Base-by-base conservation (phyloP, 2,888 invertebrate genomes). In the Apoda limacodes region DNA sequence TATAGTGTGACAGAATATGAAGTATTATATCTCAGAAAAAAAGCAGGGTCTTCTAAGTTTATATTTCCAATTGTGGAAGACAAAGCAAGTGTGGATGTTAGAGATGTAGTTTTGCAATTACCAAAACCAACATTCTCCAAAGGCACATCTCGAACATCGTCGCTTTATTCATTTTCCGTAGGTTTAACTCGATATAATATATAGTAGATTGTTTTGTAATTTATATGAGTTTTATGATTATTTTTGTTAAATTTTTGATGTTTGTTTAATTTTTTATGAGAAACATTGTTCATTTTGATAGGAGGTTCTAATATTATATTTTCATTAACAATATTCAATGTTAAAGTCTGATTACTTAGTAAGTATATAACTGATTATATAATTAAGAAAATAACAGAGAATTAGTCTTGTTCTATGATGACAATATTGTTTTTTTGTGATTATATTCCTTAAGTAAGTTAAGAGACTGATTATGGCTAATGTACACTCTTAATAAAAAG, bases 41-140 rank as follows among this genome's bases (percentile, higher is more conserved):
- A 32, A 32, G 20, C 35, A 25, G 35, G 37, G 34, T n/a, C 40
- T 37, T 40, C 21, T 32, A 38, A 30, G 32, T 43, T 43, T 31
- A 15, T 43, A 31, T 48, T 46, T 44, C 45, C 40, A 34, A 32
- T 36, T 39, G 40, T 45, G 31, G 40, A 43, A 39, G 42, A 43
- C 34, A 33, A 36, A 45, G 43, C 47, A 40, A 45, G 43, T 30
- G 40, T 48, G 28, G 43, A 45, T 43, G 22, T 48, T 39, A 40
- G 38, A 40, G 47, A 48, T 46, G 43, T 48, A 32, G 44, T 45
- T 44, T 44, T 45, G 37, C 42, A 42, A 35, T 38, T 45, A 36
- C 42, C 45, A 35, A 42, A 39, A 42, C 40, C 41, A 43, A 43
- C 26, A 45, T 48, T 40, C 35, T 35, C 39, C 32, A 46, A 41